phyloP scores from a whole-genome alignment of 2,113 vertebrate genomes.

The Xiphophorus couchianus region DNA sequence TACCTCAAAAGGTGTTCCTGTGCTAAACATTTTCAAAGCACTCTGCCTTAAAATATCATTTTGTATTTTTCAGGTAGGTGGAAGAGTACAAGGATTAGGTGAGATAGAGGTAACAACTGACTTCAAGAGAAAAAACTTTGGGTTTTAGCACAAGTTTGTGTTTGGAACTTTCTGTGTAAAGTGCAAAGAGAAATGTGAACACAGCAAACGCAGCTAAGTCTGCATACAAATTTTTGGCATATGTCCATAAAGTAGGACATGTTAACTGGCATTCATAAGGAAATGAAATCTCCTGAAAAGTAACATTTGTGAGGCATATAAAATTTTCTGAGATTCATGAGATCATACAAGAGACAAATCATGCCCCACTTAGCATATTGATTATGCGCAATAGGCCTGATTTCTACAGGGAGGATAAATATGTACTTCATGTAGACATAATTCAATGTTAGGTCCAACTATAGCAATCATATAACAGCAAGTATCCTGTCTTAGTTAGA shows the following conservation, averaged over 20 bases:
- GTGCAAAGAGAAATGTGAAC: conserved; percentile 33
- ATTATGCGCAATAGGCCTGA: too few relatives aligned
- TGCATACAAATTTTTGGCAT: conserved; percentile 13
- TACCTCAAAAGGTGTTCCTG: conserved; percentile 70
- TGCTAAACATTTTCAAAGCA: conserved; percentile 74
- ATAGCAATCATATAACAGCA: background rate
- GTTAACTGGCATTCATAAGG: background rate
- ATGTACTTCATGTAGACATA: background rate
- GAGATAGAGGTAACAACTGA: conserved; percentile 59
- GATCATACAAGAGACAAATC: background rate
- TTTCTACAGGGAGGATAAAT: background rate
- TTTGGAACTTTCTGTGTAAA: conserved; percentile 57
- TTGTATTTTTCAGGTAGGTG: conserved; percentile 58
- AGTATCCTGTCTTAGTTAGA: background rate
- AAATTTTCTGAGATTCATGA: background rate
- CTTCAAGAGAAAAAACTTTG: conserved; percentile 67
- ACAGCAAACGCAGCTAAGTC: conserved; percentile 12
- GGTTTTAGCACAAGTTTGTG: conserved; percentile 58
- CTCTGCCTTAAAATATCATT: conserved; percentile 64
- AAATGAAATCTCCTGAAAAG: background rate
- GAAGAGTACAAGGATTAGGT: conserved; percentile 59
- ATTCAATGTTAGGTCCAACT: background rate
- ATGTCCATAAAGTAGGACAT: conserved; percentile 47
- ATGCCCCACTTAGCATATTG: background rate
- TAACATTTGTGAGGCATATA: too few relatives aligned